Base-by-base conservation (phyloP, 2,113 vertebrate genomes). In the Phocoena sinus region DNA sequence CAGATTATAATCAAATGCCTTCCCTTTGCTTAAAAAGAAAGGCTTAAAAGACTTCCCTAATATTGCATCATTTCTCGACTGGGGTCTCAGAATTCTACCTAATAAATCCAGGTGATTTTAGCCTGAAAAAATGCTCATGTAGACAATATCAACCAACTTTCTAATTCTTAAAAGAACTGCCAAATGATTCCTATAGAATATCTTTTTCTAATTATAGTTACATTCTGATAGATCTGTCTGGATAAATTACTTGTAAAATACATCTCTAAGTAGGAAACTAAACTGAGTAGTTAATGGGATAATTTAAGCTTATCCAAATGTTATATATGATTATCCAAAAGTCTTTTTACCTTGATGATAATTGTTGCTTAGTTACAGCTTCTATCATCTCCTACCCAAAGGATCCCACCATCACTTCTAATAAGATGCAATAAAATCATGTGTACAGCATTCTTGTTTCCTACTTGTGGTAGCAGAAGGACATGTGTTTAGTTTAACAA, bases 51-150 rank as follows among this genome's bases (percentile, higher is more conserved):
- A 76, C 63, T 63, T 77, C 18, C 70, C 31, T 56, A 80, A 74
- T 31, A 50, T 96, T 92, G 73, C 68, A 84, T 92, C 83, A 95
- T 82, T 92, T 89, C 86, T 97, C 95, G 96, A 93, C 65, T 83
- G 86, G 95, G 90, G 6, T 93, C 89, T 91, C 95, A 98, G 96
- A 96, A 93, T 91, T 86, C 70, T 95, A 53, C 71, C 84, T 92
- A 82, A 93, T 95, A 93, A 97, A 92, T 83, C 86, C 47, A 95
- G 95, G 87, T 92, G 89, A 95, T 73, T 94, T 91, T 87, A 83
- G 89, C 65, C 79, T 84, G 50, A 70, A 91, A 93, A 62, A 96
- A 31, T 65, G 36, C 76, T 95, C 73, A 85, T 21, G 63, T 36
- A 89, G 36, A 74, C 36, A 33, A 68, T 82, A 92, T n/a, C 84